phyloP scores from a whole-genome alignment of 2,797 vertebrate genomes.

The Acrossocheilus wenchowensis region DNA sequence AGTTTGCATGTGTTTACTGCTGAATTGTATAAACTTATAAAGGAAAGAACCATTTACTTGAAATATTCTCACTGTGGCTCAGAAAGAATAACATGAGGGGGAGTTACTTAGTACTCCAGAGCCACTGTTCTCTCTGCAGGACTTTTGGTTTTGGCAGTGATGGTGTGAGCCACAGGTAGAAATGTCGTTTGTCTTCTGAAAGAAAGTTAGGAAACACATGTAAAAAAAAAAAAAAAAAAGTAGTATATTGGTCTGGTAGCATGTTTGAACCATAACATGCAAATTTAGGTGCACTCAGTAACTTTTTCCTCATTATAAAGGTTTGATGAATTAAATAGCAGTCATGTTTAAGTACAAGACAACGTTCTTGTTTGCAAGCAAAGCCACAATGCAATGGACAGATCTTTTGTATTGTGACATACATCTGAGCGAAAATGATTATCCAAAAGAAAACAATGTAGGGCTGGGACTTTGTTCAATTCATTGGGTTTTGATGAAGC shows the following conservation, averaged over 20 bases:
- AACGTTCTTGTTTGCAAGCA: too few relatives aligned
- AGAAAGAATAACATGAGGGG: not conserved
- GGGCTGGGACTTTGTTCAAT: not conserved
- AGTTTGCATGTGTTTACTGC: not conserved
- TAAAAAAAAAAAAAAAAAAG: not conserved
- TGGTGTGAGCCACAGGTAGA: slow-evolving; percentile 15
- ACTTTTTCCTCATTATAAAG: not conserved
- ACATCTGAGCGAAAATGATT: not conserved
- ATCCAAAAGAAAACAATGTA: not conserved
- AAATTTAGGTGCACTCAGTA: not conserved
- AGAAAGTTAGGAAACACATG: not conserved
- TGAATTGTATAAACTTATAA: not conserved
- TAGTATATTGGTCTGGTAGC: not conserved
- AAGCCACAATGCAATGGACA: too few relatives aligned
- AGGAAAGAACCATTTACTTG: not conserved
- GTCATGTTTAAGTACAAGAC: too few relatives aligned
- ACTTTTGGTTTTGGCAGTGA: not conserved
- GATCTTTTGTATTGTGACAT: not conserved
- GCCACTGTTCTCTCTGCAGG: slow-evolving; percentile 40
- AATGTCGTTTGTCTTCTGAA: not conserved
- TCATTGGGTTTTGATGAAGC: not conserved
- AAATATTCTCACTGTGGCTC: not conserved
- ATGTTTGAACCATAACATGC: not conserved
- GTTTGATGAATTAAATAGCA: not conserved
- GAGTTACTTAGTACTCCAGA: slow-evolving; percentile 18